Conservation (phyloP, 2,888 invertebrate genomes). For the Petrophora chlorosata region DNA sequence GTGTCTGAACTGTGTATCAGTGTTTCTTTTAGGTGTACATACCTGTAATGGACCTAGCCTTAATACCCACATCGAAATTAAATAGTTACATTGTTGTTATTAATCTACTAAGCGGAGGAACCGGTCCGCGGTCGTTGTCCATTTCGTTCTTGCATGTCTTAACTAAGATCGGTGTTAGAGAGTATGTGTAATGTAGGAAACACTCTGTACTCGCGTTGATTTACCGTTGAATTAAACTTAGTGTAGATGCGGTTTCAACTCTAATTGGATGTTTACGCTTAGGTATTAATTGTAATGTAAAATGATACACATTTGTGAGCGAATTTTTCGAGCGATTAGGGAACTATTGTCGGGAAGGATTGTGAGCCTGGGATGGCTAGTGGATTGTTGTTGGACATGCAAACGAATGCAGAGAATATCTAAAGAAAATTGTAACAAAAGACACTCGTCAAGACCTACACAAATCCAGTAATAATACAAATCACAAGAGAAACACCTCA, state of each 20-base stretch:
- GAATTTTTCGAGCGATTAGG: constrained; percentile 77
- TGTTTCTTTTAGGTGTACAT: constrained; percentile 66
- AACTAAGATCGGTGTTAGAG: constrained; percentile 75
- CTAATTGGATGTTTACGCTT: constrained; percentile 78
- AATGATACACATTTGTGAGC: constrained; percentile 66
- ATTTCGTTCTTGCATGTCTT: constrained; percentile 74
- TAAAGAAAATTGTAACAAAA: neutral
- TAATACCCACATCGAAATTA: constrained; percentile 78
- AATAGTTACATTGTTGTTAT: constrained; percentile 61
- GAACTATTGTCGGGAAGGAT: constrained; percentile 31
- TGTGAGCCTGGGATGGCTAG: constrained; percentile 23
- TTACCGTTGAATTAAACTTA: constrained; percentile 56
- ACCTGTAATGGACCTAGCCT: constrained; percentile 77
- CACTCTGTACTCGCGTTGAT: constrained; percentile 44
- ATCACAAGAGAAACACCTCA: neutral
- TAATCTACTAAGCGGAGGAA: constrained; percentile 23
- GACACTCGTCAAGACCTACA: neutral
- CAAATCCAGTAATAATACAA: neutral
- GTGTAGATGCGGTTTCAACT: constrained; percentile 62
- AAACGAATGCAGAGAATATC: constrained; percentile 11
- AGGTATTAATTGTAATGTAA: constrained; percentile 56
- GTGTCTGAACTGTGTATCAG: constrained; percentile 66
- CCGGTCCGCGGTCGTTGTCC: constrained; percentile 50
- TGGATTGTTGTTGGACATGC: constrained; percentile 29
- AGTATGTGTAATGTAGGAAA: constrained; percentile 67